A percentile compares a stretch with the other conserved stretches of the same genome.
phyloP scores from a whole-genome alignment of 2,888 invertebrate genomes.

The Erannis defoliaria region DNA sequence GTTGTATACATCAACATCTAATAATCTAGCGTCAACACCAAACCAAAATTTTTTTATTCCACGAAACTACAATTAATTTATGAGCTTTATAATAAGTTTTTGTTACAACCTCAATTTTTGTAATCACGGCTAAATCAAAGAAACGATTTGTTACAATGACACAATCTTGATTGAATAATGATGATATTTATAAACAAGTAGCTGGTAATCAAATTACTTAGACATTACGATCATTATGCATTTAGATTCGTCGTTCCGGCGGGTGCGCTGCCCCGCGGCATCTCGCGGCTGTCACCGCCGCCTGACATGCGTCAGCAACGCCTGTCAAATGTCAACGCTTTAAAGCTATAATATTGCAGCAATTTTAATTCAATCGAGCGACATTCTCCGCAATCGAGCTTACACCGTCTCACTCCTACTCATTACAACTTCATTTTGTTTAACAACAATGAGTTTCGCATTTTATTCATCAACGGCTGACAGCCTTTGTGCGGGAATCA shows the following conservation, averaged over 20 bases:
- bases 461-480: constrained; percentile 75
- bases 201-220: constrained; percentile 35
- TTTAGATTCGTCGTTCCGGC: constrained; percentile 44
- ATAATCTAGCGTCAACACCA: neutral
- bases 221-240: constrained; percentile 38
- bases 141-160: constrained; percentile 32
- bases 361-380: constrained; percentile 82
- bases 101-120: constrained; percentile 7
- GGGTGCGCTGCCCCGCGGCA: constrained; percentile 42
- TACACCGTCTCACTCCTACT: constrained; percentile 59
- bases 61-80: neutral
- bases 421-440: constrained; percentile 85
- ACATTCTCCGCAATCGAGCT: constrained; percentile 68
- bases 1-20: neutral
- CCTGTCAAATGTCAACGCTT: constrained; percentile 80
- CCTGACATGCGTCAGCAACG: constrained; percentile 71
- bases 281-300: constrained; percentile 37
- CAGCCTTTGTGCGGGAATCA: constrained; percentile 81
- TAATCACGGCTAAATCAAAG: constrained; percentile 28
- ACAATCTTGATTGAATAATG: constrained; percentile 32
- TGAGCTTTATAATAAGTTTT: constrained; percentile 8
- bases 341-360: constrained; percentile 76
- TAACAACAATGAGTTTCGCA: constrained; percentile 77
- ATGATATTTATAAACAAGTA: constrained; percentile 34
- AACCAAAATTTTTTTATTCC: neutral